Conservation (phyloP, 1,140 invertebrate species). For the Nilaparvata lugens region DNA sequence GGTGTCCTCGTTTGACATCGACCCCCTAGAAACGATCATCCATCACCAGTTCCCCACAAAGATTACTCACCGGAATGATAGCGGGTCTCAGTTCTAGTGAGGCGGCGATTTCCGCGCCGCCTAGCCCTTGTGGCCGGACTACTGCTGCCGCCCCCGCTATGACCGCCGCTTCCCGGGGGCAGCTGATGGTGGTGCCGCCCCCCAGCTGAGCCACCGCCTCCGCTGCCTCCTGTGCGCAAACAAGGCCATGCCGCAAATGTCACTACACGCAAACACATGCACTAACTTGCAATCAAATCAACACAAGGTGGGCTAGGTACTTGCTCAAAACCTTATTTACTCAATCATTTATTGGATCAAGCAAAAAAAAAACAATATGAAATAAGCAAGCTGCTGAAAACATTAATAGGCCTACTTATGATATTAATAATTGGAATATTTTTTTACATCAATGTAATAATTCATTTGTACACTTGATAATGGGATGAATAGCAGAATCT, state of each 20-base stretch:
- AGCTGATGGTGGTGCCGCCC: neutral
- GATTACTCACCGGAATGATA: slow-evolving; percentile 83
- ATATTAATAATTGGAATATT: no score
- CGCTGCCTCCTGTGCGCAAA: slow-evolving; percentile 8
- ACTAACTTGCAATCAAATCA: no score
- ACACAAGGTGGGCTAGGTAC: slow-evolving; percentile 24
- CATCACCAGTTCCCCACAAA: no score
- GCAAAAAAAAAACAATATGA: no score
- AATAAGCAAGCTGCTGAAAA: no score
- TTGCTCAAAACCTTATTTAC: slow-evolving; percentile 26
- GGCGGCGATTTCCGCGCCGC: slow-evolving; percentile 72
- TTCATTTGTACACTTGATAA: no score
- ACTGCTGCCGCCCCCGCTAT: slow-evolving; percentile 42
- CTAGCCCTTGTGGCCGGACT: slow-evolving; percentile 49
- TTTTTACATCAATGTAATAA: no score
- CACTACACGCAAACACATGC: slow-evolving; percentile 9
- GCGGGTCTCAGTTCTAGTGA: slow-evolving; percentile 88
- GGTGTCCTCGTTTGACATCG: no score
- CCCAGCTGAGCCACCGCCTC: neutral
- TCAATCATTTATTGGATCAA: no score
- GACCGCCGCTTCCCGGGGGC: slow-evolving; percentile 33
- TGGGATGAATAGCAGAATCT: no score
- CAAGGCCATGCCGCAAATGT: neutral
- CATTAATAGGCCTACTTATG: no score
- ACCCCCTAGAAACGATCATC: no score